Conservation (phyloP, 2,113 vertebrate genomes). For the Cyrtonyx montezumae region DNA sequence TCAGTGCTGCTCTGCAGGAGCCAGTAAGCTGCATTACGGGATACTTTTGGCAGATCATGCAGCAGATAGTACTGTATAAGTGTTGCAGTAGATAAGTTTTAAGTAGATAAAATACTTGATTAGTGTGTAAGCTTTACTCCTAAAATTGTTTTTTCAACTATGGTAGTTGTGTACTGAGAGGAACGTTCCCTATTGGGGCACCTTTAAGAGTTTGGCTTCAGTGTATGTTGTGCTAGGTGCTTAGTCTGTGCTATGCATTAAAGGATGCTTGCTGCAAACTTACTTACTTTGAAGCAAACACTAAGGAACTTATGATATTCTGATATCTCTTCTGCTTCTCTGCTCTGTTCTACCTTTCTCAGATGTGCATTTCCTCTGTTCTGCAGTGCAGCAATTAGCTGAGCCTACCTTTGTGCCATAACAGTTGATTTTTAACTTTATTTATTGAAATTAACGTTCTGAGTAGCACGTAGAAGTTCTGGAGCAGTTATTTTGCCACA, state of each 20-base stretch:
- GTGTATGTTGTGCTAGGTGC: not conserved
- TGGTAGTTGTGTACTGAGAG: not conserved
- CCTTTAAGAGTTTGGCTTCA: not conserved
- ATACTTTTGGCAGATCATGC: not conserved
- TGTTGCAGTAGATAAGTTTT: not conserved
- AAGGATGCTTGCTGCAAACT: not conserved
- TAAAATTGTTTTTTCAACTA: not conserved
- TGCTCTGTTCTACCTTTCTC: not conserved
- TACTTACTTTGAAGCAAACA: not conserved
- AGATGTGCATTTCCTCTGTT: not conserved
- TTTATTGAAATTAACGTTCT: not conserved
- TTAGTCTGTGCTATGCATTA: not conserved
- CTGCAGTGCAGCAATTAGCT: not conserved
- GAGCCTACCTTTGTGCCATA: not conserved
- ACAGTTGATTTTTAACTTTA: not conserved
- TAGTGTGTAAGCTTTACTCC: not conserved
- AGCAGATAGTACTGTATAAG: not conserved
- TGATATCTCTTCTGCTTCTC: not conserved
- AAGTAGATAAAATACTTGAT: not conserved
- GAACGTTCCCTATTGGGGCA: not conserved
- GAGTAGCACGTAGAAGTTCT: not conserved
- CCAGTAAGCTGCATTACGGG: not conserved
- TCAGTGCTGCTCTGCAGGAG: not conserved
- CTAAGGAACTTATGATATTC: not conserved
- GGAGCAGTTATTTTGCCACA: not conserved